Base-by-base conservation (phyloP, 2,797 vertebrate species). In the Phataginus tetradactyla region DNA sequence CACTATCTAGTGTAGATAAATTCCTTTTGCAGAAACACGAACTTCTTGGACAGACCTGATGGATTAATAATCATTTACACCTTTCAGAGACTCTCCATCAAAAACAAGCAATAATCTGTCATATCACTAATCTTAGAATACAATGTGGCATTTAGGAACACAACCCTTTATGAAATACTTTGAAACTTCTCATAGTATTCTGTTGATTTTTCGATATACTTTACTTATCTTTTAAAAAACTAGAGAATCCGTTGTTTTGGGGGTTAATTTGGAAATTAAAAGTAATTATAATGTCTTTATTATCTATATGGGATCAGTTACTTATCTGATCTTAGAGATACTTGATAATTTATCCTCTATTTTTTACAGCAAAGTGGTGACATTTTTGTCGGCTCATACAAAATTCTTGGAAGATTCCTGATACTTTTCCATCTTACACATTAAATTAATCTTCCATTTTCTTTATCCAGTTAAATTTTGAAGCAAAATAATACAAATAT, bases 371-470 rank as follows among this genome's bases (percentile, higher is more conserved):
- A 55, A 78, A 86, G 45, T 29, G 10, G 17, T 42, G 51, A 92
- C 29, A 61, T 68, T 85, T 97, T 89, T 78, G 25, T 91, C 61
- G 68, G 17, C 39, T 74, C 42, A 55, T 27, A 63, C 10, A 90
- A 59, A 51, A 53, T 64, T 86, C 53, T 80, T 63, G 55, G 79
- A 93, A 92, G 34, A 72, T 88, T 95, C 39, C 34, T 55, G 51
- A 64, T 55, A 63, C 2, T 53, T 88, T 83, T 78, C 66, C 66
- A 87, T 59, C 27, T 95, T 79, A 84, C 29, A 55, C 55, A 78
- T 79, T 75, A 34, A 92, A n/a, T 93, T 68, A 61, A 83, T 80
- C 81, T 66, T 90, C n/a, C 59, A 51, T 66, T 88, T 96, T 71
- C 66, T 79, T 94, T 66, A 45, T 80, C 32, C 25, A 94, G 59